Conservation (phyloP, 2,888 invertebrate species). For the Nomada fabriciana region DNA sequence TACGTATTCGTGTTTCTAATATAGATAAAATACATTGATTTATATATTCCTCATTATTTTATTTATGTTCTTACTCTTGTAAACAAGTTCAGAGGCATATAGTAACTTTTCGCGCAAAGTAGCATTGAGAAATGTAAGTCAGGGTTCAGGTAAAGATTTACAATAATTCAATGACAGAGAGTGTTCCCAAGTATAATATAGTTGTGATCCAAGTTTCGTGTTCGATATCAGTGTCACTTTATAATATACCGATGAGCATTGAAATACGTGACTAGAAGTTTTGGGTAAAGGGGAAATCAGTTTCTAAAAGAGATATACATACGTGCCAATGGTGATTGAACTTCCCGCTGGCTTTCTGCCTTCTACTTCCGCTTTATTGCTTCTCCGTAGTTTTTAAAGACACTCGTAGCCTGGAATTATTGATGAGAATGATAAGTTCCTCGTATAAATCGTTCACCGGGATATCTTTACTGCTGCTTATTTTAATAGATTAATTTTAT, state of each 20-base stretch:
- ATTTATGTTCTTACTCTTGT: not conserved
- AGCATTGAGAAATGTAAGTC: not conserved
- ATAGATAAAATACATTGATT: too few species aligned
- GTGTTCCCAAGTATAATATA: not conserved
- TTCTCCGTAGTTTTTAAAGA: conserved; percentile 24
- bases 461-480: not conserved
- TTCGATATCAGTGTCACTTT: conserved; percentile 39
- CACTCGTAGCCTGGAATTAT: conserved; percentile 28
- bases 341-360: not conserved
- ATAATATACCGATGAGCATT: conserved; percentile 43
- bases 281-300: conserved; percentile 54
- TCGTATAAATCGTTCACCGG: not conserved
- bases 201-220: conserved; percentile 12
- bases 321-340: conserved; percentile 45
- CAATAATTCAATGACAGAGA: conserved; percentile 24
- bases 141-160: conserved; percentile 3
- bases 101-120: not conserved
- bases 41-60: not conserved
- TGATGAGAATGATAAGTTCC: not conserved
- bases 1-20: not conserved
- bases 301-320: conserved; percentile 41
- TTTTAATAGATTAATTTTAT: too few species aligned
- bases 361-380: conserved; percentile 43
- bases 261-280: conserved; percentile 61
- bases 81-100: too few species aligned